Conservation (phyloP, 2,888 invertebrate species). For the Frankliniella intonsa region DNA sequence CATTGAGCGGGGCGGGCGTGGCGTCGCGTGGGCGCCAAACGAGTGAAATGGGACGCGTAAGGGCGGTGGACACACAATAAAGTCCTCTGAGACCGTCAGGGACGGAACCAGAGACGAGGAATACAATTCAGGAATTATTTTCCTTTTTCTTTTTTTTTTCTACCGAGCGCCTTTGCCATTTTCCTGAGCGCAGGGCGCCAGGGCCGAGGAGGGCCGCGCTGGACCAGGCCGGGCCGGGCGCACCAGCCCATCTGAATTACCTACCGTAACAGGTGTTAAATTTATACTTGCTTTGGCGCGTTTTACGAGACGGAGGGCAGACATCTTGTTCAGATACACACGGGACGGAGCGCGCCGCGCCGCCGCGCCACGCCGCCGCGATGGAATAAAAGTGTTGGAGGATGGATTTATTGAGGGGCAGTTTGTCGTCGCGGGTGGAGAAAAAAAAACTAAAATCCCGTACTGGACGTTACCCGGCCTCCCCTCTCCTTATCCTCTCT, state of each 20-base stretch:
- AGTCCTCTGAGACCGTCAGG: too few species aligned
- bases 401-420: slow-evolving; percentile 15
- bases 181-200: not conserved
- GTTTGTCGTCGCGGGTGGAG: not conserved
- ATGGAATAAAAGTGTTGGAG: not conserved
- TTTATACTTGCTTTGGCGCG: slow-evolving; percentile 17
- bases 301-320: slow-evolving; percentile 6
- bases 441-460: not conserved
- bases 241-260: not conserved
- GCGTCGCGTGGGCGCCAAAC: too few species aligned
- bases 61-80: too few species aligned
- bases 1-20: slow-evolving; percentile 17
- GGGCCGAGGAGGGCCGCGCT: not conserved
- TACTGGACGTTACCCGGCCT: too few species aligned
- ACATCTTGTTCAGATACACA: not conserved
- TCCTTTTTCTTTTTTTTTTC: too few species aligned
- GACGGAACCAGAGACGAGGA: too few species aligned
- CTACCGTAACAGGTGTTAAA: slow-evolving; percentile 19
- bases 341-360: too few species aligned
- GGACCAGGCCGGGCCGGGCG: not conserved
- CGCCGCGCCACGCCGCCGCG: not conserved
- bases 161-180: too few species aligned
- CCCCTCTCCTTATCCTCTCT: too few species aligned
- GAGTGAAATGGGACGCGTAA: not conserved
- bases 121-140: too few species aligned